Percentiles rank a stretch among this genome's conserved stretches.
Evolutionary conservation across 2,113 vertebrate genomes (phyloP).

Genomic region (Gila orcuttii): DNA sequence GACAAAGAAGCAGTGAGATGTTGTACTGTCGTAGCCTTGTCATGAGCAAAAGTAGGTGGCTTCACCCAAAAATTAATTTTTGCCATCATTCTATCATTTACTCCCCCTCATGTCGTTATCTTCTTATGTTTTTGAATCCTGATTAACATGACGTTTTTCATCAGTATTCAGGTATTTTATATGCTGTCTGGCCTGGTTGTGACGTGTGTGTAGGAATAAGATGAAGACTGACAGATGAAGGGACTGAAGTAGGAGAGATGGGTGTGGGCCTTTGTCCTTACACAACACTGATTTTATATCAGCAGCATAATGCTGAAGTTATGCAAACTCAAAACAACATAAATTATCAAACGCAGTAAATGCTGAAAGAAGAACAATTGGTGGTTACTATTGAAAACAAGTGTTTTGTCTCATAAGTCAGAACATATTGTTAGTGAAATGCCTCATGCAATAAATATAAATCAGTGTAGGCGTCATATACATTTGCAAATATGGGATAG

Average conservation of each 20-base stretch:
- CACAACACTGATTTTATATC: neutral
- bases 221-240: neutral
- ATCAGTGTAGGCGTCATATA: neutral
- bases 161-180: neutral
- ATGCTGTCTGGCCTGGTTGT: neutral
- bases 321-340: neutral
- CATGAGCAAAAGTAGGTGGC: neutral
- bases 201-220: neutral
- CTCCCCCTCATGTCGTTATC: neutral
- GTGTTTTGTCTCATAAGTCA: neutral
- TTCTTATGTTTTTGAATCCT: neutral
- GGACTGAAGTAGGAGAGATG: neutral
- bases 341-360: neutral
- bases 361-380: neutral
- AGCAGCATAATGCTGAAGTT: neutral
- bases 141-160: neutral
- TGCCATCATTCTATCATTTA: neutral
- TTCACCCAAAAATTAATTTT: neutral
- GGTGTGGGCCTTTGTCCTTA: neutral
- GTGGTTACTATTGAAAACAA: neutral
- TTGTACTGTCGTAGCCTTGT: neutral
- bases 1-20: neutral
- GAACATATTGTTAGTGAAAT: neutral
- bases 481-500: no score
- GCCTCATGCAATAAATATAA: neutral